Percentiles rank a stretch among this genome's conserved stretches.
phyloP scores from a whole-genome alignment of 2,113 vertebrate species.

The Meriones unguiculatus region DNA sequence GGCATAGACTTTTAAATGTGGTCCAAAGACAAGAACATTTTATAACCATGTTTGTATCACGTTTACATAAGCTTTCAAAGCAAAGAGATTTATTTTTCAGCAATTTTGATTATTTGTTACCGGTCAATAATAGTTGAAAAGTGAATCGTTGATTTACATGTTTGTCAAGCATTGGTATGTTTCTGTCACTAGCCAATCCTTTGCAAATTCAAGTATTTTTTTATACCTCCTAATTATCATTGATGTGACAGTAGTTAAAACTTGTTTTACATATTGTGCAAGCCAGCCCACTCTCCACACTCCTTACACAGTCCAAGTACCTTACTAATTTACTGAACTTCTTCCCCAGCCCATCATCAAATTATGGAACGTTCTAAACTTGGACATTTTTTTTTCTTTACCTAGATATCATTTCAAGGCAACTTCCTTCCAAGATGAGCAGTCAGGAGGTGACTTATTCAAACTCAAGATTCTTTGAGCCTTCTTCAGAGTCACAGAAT shows the following conservation, averaged over 20 bases:
- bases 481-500: conserved; percentile 5
- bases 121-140: background rate
- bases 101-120: background rate
- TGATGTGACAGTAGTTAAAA: background rate
- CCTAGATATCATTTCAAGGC: background rate
- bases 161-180: background rate
- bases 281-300: background rate
- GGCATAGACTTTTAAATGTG: background rate
- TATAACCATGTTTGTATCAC: background rate
- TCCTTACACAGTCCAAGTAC: background rate
- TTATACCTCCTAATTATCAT: background rate
- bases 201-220: background rate
- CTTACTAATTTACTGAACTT: background rate
- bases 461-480: background rate
- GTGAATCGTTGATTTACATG: background rate
- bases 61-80: background rate
- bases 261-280: background rate
- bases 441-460: conserved; percentile 43
- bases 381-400: conserved; percentile 23
- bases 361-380: background rate
- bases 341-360: background rate
- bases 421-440: conserved; percentile 55
- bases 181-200: background rate
- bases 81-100: background rate
- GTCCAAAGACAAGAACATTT: conserved; percentile 8